phyloP scores from a whole-genome alignment of 2,797 vertebrate species.

The Lepilemur septentrionalis region DNA sequence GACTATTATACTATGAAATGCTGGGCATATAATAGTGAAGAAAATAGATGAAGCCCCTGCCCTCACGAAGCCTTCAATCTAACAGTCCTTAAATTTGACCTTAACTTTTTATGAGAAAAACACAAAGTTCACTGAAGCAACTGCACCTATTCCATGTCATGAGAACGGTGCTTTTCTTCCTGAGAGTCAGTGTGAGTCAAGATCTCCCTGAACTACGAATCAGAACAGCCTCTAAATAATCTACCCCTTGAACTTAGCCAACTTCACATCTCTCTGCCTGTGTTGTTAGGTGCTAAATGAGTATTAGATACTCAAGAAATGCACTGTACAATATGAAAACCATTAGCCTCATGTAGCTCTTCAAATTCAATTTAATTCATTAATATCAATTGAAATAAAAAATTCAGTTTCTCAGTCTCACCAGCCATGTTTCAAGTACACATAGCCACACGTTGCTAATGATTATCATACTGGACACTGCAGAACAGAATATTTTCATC shows the following conservation, averaged over 20 bases:
- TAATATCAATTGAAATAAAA: not conserved
- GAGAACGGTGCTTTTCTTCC: not conserved
- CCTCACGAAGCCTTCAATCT: not conserved
- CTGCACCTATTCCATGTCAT: accelerated
- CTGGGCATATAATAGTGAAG: not conserved
- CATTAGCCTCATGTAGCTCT: not conserved
- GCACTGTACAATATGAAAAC: not conserved
- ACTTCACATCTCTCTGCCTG: not conserved
- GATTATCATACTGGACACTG: not conserved
- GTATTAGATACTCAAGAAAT: not conserved
- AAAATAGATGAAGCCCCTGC: not conserved
- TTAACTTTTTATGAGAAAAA: not conserved
- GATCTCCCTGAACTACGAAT: not conserved
- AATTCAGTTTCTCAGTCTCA: not conserved
- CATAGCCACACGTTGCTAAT: not conserved
- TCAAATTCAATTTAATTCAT: not conserved
- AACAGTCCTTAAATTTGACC: not conserved
- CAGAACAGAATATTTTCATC: not conserved
- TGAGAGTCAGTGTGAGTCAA: not conserved
- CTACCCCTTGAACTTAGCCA: not conserved
- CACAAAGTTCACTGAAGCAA: not conserved
- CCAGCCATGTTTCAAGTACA: not conserved
- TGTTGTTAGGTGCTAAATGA: not conserved
- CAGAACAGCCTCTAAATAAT: not conserved
- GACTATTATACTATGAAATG: not conserved